These are phyloP conservation scores for Pangasius mekongensis DNA, from an alignment of 2,797 vertebrate genomes.

Conservation along the genomic window DNA sequence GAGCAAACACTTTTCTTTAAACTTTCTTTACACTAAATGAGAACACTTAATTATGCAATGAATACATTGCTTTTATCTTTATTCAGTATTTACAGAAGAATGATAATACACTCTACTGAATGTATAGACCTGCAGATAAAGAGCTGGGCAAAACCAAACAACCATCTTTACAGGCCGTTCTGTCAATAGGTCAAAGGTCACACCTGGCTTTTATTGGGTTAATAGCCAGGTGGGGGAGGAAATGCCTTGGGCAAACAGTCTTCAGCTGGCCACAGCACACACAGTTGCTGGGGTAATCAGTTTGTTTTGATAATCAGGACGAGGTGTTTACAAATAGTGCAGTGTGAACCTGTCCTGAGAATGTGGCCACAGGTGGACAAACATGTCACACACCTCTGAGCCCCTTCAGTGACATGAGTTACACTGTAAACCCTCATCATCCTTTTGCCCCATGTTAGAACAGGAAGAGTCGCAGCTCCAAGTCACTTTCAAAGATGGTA, in stretches of 20 bases:
- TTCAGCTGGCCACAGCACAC: constrained; percentile 45
- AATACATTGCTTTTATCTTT: neutral
- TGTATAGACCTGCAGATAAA: neutral
- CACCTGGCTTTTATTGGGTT: constrained; percentile 55
- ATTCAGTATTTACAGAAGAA: neutral
- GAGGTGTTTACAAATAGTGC: neutral
- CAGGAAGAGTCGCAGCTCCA: constrained; percentile 27
- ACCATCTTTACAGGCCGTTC: constrained; percentile 30
- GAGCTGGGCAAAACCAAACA: neutral
- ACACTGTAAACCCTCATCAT: constrained; percentile 34
- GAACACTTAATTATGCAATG: neutral
- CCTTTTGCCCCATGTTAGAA: constrained; percentile 54
- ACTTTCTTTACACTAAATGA: no score
- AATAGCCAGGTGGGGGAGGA: constrained; percentile 30
- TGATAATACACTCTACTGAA: neutral
- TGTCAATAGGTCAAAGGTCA: constrained; percentile 48
- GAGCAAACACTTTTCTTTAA: neutral
- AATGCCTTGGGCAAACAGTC: constrained; percentile 46
- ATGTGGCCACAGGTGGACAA: constrained; percentile 46
- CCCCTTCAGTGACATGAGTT: constrained; percentile 40
- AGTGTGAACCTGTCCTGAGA: constrained; percentile 54
- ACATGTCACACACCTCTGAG: constrained; percentile 38
- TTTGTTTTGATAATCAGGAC: constrained; percentile 48
- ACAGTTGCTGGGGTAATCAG: constrained; percentile 43
- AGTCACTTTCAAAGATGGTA: neutral